These are phyloP conservation scores for Perithous albicinctus DNA, from an alignment of 2,888 invertebrate genomes.

Conservation along the genomic window DNA sequence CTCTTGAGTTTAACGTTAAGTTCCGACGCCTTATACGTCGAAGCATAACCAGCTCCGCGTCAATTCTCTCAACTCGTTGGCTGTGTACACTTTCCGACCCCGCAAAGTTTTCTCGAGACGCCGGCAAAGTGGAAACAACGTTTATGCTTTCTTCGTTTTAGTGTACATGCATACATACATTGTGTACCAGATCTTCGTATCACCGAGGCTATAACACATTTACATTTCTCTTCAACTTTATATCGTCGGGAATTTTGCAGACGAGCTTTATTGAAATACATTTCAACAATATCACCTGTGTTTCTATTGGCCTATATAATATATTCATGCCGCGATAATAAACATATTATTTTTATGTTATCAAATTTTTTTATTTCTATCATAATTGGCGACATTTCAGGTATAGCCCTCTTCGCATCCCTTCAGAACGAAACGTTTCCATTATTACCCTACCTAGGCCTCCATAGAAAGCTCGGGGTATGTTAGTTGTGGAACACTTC, in stretches of 20 bases:
- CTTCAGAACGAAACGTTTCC: too few species aligned
- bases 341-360: too few species aligned
- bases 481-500: too few species aligned
- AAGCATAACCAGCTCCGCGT: conserved; percentile 40
- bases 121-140: conserved; percentile 44
- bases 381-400: too few species aligned
- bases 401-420: too few species aligned
- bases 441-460: too few species aligned
- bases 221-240: conserved; percentile 61
- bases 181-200: conserved; percentile 3
- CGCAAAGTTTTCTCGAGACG: conserved; percentile 44
- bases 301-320: not conserved
- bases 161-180: conserved; percentile 8
- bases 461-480: too few species aligned
- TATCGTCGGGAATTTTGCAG: conserved; percentile 48
- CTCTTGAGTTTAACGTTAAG: conserved; percentile 61
- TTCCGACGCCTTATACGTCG: conserved; percentile 51
- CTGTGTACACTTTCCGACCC: conserved; percentile 6
- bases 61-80: conserved; percentile 21
- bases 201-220: conserved; percentile 57
- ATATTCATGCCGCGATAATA: too few species aligned
- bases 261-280: conserved; percentile 15
- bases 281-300: not conserved
- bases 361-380: too few species aligned
- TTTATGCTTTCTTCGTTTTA: conserved; percentile 32